Evolutionary conservation across 2,797 vertebrate genomes (phyloP).

Genomic region (Fundulus diaphanus): DNA sequence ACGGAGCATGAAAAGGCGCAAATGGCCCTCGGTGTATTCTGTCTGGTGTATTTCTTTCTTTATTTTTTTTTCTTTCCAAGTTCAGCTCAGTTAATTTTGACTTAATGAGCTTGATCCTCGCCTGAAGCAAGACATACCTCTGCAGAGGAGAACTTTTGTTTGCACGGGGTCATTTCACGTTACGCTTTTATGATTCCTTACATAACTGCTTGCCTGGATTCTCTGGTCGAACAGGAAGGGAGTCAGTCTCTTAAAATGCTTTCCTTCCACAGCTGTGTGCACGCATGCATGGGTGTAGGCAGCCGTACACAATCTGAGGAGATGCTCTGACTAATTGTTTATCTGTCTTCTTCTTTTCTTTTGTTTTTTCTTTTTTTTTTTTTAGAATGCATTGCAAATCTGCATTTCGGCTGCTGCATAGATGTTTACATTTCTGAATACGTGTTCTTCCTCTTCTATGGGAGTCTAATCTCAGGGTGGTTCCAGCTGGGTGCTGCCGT

Average conservation of each 20-base stretch:
- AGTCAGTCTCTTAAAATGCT: slow-evolving; percentile 52
- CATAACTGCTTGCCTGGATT: slow-evolving; percentile 41
- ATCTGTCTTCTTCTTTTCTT: slow-evolving; percentile 33
- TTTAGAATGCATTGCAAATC: slow-evolving; percentile 36
- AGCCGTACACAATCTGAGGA: slow-evolving; percentile 7
- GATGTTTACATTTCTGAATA: slow-evolving; percentile 61
- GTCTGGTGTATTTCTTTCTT: slow-evolving; percentile 39
- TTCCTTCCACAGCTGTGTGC: slow-evolving; percentile 35
- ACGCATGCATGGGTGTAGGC: background rate
- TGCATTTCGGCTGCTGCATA: slow-evolving; percentile 34
- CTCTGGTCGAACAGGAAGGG: slow-evolving; percentile 62
- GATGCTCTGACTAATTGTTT: slow-evolving; percentile 51
- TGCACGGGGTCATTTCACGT: slow-evolving; percentile 46
- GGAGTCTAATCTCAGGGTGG: slow-evolving; percentile 79
- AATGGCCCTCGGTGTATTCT: slow-evolving; percentile 40
- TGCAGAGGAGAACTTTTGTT: slow-evolving; percentile 54
- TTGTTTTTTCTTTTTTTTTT: slow-evolving; percentile 39
- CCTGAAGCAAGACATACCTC: slow-evolving; percentile 55
- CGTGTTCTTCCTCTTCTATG: slow-evolving; percentile 56
- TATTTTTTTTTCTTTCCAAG: slow-evolving; percentile 10
- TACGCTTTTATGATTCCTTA: slow-evolving; percentile 55
- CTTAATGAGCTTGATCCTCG: slow-evolving; percentile 62
- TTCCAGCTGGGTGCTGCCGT: slow-evolving; percentile 73
- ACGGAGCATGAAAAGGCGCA: slow-evolving; percentile 39
- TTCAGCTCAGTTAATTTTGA: slow-evolving; percentile 59